Evolutionary conservation across 2,797 vertebrate genomes (phyloP).

Genomic region (Oophaga sylvatica): DNA sequence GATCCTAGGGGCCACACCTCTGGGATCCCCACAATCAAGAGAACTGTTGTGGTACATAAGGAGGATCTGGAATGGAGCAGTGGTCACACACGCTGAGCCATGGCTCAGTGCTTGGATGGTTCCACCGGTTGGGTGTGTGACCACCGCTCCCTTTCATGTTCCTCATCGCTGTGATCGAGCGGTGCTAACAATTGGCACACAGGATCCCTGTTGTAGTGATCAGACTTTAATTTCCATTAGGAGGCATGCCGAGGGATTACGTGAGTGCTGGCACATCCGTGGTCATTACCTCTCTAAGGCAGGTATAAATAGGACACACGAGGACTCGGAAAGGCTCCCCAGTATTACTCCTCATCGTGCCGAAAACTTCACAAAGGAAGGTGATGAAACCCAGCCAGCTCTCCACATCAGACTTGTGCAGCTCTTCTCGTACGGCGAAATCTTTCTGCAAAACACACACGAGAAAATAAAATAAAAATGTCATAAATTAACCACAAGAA

Average conservation of each 20-base stretch:
- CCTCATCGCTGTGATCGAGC: no score
- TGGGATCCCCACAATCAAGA: no score
- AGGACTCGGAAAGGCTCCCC: slow-evolving; percentile 94
- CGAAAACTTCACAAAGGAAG: slow-evolving; percentile 94
- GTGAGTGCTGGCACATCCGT: not conserved
- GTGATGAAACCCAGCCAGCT: slow-evolving; percentile 98
- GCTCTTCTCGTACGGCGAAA: slow-evolving; percentile 87
- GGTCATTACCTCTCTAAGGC: slow-evolving; percentile 87
- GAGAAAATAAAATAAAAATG: slow-evolving; percentile 35
- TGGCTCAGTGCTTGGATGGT: no score
- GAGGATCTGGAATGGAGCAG: no score
- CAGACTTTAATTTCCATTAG: no score
- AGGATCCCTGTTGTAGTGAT: no score
- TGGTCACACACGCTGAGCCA: no score
- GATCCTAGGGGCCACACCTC: no score
- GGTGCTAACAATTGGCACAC: no score
- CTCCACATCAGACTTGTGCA: slow-evolving; percentile 91
- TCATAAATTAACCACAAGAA: slow-evolving; percentile 61
- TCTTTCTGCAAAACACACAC: slow-evolving; percentile 82
- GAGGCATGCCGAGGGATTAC: not conserved
- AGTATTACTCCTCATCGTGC: slow-evolving; percentile 92
- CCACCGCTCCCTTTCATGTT: no score
- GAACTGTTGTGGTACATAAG: no score
- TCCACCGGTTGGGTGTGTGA: no score
- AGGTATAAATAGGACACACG: slow-evolving; percentile 97